Base-by-base conservation (phyloP, 2,797 vertebrate species). In the Eleutherodactylus coqui region DNA sequence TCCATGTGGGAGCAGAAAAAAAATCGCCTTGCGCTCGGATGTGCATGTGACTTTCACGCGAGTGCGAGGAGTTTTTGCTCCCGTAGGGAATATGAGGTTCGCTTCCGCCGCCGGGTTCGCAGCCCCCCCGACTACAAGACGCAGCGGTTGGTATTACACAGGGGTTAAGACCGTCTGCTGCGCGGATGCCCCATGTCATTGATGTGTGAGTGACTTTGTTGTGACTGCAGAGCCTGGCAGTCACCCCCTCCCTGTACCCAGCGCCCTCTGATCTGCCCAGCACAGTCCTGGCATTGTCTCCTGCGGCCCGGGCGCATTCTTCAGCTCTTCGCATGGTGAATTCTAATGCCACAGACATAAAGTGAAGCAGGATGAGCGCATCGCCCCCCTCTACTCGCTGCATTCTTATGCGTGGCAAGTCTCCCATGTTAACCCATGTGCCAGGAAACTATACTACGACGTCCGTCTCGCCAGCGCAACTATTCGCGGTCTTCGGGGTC, bases 211-310 rank as follows among this genome's bases (percentile, higher is more conserved):
- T 82, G 79, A 82, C 79, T 69, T 69, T 64, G 79, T 53, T 85
- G 62, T 79, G 84, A 45, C 45, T 58, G 43, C 62, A 47, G 75
- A 72, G 49, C 49, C 64, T 79, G 75, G 76, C 76, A 79, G 27
- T 53, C 16, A 55, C 47, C 62, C 38, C 34, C 36, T 51, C 38
- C 34, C 36, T 51, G 13, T 64, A 79, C 76, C 27, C 64, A 58
- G 55, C 73, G 84, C 70, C 84, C 84, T 58, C 64, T 79, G 75
- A 67, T 69, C 83, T 49, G 43, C 27, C 5, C n/a, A 77, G 60
- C 49, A 85, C 84, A 85, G 62, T 79, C 76, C 75, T 79, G 84
- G 75, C 84, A 85, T 85, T 85, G 84, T 85, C 49, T 79, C 17
- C 60, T 69, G 29, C 60, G 11, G 41, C 62, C 64, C 60, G 76